phyloP scores from a whole-genome alignment of 2,797 vertebrate species.

The Ptychobarbus kaznakovi region DNA sequence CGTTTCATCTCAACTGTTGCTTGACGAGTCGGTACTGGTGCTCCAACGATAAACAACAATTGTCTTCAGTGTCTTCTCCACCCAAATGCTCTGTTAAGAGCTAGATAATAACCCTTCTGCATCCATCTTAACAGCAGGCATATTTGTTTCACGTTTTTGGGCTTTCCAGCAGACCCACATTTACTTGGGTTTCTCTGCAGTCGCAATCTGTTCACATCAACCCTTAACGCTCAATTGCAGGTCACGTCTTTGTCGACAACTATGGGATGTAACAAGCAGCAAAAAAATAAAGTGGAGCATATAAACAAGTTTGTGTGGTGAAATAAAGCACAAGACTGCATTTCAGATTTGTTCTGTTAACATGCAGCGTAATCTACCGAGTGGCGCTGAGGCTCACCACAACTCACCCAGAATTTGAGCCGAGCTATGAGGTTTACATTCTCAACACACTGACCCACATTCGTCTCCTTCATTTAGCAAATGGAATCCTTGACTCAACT shows the following conservation, averaged over 20 bases:
- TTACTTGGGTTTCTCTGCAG: constrained; percentile 47
- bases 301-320: not conserved
- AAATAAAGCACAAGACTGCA: constrained; percentile 4
- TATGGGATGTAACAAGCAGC: not conserved
- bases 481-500: constrained; percentile 11
- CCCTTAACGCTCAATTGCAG: constrained; percentile 34
- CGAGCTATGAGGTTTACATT: constrained; percentile 31
- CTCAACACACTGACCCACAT: constrained; percentile 43
- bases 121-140: constrained; percentile 52
- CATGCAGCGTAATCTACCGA: constrained; percentile 2
- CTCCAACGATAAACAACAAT: constrained; percentile 62
- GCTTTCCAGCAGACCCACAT: constrained; percentile 46
- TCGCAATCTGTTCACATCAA: constrained; percentile 47
- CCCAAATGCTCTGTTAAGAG: constrained; percentile 54
- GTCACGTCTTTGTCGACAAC: constrained; percentile 32
- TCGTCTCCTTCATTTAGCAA: constrained; percentile 21
- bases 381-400: constrained; percentile 6
- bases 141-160: constrained; percentile 51
- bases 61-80: constrained; percentile 57
- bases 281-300: not conserved
- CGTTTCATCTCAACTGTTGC: constrained; percentile 59
- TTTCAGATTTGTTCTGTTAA: constrained; percentile 40
- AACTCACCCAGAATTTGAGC: constrained; percentile 40
- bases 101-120: constrained; percentile 59
- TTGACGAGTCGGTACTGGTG: constrained; percentile 50